phyloP scores from a whole-genome alignment of 2,888 invertebrate genomes.

The Orthosia incerta region DNA sequence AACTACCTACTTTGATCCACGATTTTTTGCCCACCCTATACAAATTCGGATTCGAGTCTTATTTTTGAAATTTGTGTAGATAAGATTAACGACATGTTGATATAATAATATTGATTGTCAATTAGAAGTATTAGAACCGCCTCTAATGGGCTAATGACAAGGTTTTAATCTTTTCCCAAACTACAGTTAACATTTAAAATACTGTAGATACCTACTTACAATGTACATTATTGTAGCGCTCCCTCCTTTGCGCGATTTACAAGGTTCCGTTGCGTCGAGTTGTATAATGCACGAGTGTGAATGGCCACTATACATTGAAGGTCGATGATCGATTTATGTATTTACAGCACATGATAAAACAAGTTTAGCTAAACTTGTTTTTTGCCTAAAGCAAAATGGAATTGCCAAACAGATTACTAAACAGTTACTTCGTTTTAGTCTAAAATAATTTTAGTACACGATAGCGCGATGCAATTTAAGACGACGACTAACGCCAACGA shows the following conservation, averaged over 20 bases:
- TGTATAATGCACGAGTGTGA: conserved; percentile 4
- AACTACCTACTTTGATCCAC: too few relatives aligned
- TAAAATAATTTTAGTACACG: too few relatives aligned
- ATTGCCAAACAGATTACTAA: too few relatives aligned
- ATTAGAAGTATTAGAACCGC: not conserved
- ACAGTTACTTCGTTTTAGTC: too few relatives aligned
- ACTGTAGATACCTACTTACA: not conserved
- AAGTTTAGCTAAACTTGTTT: not conserved
- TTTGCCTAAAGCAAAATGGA: not conserved
- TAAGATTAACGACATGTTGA: too few relatives aligned
- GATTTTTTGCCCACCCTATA: too few relatives aligned
- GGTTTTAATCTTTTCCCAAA: not conserved
- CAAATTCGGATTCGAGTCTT: too few relatives aligned
- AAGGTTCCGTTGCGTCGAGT: not conserved
- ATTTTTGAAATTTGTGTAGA: too few relatives aligned
- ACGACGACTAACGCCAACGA: too few relatives aligned
- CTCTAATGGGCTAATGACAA: not conserved
- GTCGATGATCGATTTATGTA: conserved; percentile 4
- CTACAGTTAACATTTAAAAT: conserved; percentile 2
- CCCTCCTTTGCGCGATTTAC: not conserved
- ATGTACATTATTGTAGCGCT: not conserved
- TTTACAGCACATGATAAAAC: conserved; percentile 1
- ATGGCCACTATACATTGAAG: conserved; percentile 9
- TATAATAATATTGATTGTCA: not conserved
- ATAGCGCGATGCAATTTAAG: too few relatives aligned